Evolutionary conservation across 2,888 invertebrate genomes (phyloP), one percentile per base, ranked within the genome.

Genomic region (Pseudanteris insignis): DNA sequence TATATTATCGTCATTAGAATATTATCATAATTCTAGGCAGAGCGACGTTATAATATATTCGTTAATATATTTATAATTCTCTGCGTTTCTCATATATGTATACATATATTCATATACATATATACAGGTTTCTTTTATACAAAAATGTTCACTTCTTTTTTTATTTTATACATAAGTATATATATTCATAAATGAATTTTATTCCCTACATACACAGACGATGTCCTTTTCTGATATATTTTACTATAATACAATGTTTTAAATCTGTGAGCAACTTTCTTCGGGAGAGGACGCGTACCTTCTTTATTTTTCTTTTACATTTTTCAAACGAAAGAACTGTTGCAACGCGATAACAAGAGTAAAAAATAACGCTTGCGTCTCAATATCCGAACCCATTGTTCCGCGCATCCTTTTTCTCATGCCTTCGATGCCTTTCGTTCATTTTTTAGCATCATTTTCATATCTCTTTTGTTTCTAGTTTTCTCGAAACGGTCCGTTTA

Each of bases 151-250:
- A 73, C 69, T 70, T 71, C n/a, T n/a, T n/a, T n/a, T n/a, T n/a
- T n/a, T n/a, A n/a, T n/a, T 76, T 77, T 77, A 75, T 77, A 76
- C 75, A 76, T 72, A 69, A 70, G 69, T 75, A 72, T 72, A 69
- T 72, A 73, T 73, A 72, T 64, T 65, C 46, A 51, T 51, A 51
- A 34, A 47, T 66, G 55, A 54, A 54, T 67, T 64, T 64, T 46
- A 64, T 53, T 58, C 57, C 38, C 67, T 68, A 68, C 68, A 63
- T 67, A 69, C 67, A 66, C 64, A 58, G 66, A 63, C 61, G 61
- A 67, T 66, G 64, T 70, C 58, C 55, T 54, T n/a, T n/a, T 63
- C 70, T 66, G 65, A 64, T 66, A 60, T 57, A 61, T 64, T 62
- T 57, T 70, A 60, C 48, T 68, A 74, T 74, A 72, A 73, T 76